These are phyloP conservation scores for Dicycla oo DNA, from an alignment of 2,888 invertebrate genomes.

Conservation along the genomic window DNA sequence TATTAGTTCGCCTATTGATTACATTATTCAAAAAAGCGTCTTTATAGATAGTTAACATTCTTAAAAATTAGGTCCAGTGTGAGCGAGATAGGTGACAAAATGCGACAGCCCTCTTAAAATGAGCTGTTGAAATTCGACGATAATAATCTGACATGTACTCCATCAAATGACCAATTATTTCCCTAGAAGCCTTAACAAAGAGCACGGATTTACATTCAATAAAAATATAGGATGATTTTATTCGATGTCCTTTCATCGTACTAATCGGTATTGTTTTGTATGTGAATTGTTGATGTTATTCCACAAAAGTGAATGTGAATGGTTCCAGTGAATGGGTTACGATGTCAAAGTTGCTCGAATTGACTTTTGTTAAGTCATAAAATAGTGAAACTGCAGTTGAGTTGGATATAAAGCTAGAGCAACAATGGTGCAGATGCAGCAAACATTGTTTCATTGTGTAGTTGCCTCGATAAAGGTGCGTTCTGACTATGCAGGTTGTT, in stretches of 20 bases:
- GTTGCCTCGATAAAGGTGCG: slow-evolving; percentile 5
- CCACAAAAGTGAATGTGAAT: no score
- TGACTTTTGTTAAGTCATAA: slow-evolving; percentile 21
- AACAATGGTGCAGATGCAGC: slow-evolving; percentile 29
- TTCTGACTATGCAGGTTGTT: slow-evolving; percentile 3
- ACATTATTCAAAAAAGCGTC: no score
- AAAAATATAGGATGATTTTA: slow-evolving; percentile 1
- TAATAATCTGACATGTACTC: slow-evolving; percentile 7
- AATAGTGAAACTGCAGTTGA: slow-evolving; percentile 29
- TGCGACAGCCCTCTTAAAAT: no score
- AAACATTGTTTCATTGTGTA: slow-evolving; percentile 8
- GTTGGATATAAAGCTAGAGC: slow-evolving; percentile 14
- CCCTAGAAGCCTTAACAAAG: background rate
- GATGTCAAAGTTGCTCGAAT: slow-evolving; percentile 28
- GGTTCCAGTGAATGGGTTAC: no score
- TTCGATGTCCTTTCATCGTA: background rate
- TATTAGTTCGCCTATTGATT: no score
- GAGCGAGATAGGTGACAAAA: no score
- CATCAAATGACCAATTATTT: slow-evolving; percentile 1
- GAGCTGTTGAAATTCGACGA: background rate
- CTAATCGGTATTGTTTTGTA: slow-evolving; percentile 1
- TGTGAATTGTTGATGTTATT: slow-evolving; percentile 10
- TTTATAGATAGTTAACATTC: no score
- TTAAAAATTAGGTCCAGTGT: no score
- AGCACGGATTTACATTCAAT: background rate